These are phyloP conservation scores for Hypselothyrea guttata DNA, from an alignment of 2,888 invertebrate species.

Conservation along the genomic window DNA sequence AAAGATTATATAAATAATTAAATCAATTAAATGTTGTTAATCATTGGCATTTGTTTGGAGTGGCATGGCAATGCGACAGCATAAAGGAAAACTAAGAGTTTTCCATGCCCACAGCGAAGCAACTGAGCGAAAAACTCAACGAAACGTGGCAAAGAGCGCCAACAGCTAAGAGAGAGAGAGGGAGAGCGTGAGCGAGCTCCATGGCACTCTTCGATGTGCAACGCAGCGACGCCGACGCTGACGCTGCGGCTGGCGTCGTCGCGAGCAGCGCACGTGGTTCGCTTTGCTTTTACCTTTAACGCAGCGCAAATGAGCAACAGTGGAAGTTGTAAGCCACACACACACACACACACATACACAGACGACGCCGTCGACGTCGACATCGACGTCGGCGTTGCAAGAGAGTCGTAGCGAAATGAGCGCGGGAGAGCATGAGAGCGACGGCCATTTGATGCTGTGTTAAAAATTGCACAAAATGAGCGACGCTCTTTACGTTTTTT, in stretches of 20 bases:
- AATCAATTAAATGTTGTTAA: too few species aligned
- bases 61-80: too few species aligned
- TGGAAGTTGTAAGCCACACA: conserved; percentile 51
- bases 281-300: conserved; percentile 51
- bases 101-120: background rate
- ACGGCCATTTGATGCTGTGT: conserved; percentile 55
- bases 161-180: conserved; percentile 55
- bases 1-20: too few species aligned
- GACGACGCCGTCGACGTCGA: conserved; percentile 38
- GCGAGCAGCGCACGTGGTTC: conserved; percentile 53
- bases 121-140: conserved; percentile 62
- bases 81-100: too few species aligned
- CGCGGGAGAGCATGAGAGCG: conserved; percentile 30
- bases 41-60: too few species aligned
- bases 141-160: conserved; percentile 57
- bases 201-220: conserved; percentile 33
- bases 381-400: conserved; percentile 16
- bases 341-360: conserved; percentile 55
- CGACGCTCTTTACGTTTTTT: conserved; percentile 60
- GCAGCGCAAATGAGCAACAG: conserved; percentile 65
- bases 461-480: conserved; percentile 61
- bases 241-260: conserved; percentile 17
- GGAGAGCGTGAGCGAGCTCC: too few species aligned
- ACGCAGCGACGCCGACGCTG: conserved; percentile 1
- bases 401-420: conserved; percentile 28